phyloP scores from a whole-genome alignment of 1,140 invertebrate species.

The Brachionus rotundiformis region DNA sequence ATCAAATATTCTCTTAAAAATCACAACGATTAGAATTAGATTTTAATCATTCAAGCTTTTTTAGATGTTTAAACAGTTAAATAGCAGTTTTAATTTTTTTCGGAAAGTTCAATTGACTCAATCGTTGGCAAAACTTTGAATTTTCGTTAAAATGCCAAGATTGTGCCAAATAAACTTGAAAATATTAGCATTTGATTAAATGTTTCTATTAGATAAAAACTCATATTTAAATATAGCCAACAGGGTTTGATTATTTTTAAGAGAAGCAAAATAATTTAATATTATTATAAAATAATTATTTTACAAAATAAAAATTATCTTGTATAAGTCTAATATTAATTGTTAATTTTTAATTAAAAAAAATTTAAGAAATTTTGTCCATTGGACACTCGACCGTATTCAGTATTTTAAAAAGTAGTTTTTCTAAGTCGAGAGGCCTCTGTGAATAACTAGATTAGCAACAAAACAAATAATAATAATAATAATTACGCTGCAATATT shows the following conservation, averaged over 20 bases:
- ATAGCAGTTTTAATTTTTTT: not conserved
- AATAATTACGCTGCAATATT: not conserved
- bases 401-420: not conserved
- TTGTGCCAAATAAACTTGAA: not conserved
- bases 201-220: not conserved
- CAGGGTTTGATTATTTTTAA: conserved; percentile 9
- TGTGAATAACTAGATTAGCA: conserved; percentile 32
- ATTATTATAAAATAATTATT: too few species aligned
- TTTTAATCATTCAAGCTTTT: conserved; percentile 4
- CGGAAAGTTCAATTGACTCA: not conserved
- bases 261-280: conserved; percentile 17
- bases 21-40: conserved; percentile 41
- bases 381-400: not conserved
- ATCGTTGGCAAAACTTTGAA: not conserved
- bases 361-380: not conserved
- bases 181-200: not conserved
- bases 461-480: conserved; percentile 4
- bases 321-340: not conserved
- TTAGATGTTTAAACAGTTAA: not conserved
- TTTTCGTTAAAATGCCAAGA: not conserved
- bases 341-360: not conserved
- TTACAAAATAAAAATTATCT: conserved; percentile 2
- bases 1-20: not conserved
- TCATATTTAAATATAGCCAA: not conserved
- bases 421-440: not conserved